Conservation (phyloP, 2,113 vertebrate species). For the human region GRCh38 chr11:8258501-8259000, state of each 20-base stretch:
- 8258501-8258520: conserved; percentile 60
- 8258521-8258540: conserved; percentile 46
- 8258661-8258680: conserved; percentile 74
- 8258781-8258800: conserved; percentile 34
- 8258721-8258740: conserved; percentile 66
- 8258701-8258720: conserved; percentile 28
- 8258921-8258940: conserved; percentile 99
- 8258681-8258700: neutral
- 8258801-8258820: neutral
- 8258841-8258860: conserved; percentile 83
- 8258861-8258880: conserved; percentile 90
- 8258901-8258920: conserved; percentile 99
- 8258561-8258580: conserved; percentile 66
- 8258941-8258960: conserved; percentile 99
- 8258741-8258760: conserved; percentile 74
- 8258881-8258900: conserved; percentile 99
- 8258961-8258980: conserved; percentile 99
- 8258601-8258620: conserved; percentile 69
- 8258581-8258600: conserved; percentile 47
- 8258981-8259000: conserved; percentile 99
- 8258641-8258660: conserved; percentile 48
- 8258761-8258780: conserved; percentile 82
- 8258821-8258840: conserved; percentile 21
- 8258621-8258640: conserved; percentile 61
- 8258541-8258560: conserved; percentile 69